phyloP scores from a whole-genome alignment of 2,888 invertebrate species.

The Cephalotes varians region DNA sequence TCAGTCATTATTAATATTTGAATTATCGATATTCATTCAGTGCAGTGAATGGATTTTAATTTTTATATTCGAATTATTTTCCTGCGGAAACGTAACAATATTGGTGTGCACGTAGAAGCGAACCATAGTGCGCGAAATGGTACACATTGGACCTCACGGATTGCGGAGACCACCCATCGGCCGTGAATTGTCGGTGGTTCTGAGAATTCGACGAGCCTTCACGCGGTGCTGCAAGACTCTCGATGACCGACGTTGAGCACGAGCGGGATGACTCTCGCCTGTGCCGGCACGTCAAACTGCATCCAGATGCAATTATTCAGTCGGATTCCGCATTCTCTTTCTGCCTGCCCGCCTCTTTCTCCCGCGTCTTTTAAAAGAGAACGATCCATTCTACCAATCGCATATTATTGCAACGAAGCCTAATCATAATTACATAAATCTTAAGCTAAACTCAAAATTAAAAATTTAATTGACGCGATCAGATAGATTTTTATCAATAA shows the following conservation, averaged over 20 bases:
- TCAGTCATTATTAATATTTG: not conserved
- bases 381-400: conserved; percentile 3
- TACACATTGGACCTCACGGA: conserved; percentile 66
- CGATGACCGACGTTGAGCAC: conserved; percentile 55
- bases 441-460: not conserved
- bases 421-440: not conserved
- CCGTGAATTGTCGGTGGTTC: conserved; percentile 75
- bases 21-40: not conserved
- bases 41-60: not conserved
- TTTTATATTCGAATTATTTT: not conserved
- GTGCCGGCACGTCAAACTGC: conserved; percentile 59
- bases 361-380: conserved; percentile 11
- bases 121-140: conserved; percentile 52
- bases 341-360: conserved; percentile 13
- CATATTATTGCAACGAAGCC: not conserved
- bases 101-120: not conserved
- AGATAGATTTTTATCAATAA: not conserved
- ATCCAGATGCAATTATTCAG: conserved; percentile 60
- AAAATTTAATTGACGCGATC: not conserved
- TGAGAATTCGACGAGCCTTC: conserved; percentile 74
- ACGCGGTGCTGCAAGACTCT: conserved; percentile 48
- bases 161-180: conserved; percentile 77
- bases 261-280: conserved; percentile 52
- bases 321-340: conserved; percentile 49
- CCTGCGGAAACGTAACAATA: conserved; percentile 15